Base-by-base conservation (phyloP, 2,888 invertebrate genomes). In the Drosophila paramelanica region DNA sequence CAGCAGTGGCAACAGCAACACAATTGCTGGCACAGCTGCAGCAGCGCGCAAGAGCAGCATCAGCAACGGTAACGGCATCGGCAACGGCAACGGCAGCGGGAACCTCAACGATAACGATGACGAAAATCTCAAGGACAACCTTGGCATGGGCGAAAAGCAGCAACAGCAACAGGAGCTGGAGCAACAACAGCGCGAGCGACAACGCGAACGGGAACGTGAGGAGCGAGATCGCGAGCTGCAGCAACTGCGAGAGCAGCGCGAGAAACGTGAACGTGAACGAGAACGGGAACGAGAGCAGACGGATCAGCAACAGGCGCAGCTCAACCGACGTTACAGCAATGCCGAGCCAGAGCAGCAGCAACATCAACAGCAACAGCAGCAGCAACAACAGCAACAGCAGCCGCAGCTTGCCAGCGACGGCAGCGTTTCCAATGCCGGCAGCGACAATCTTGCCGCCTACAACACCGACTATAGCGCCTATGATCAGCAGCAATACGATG, bases 51-150 rank as follows among this genome's bases (percentile, higher is more conserved):
- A 60, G 72, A 57, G 45, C 73, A 66, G 27, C 68, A 59, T 23
- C 71, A 52, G 10, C 70, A 61, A 31, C 65, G 50, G 39, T 49
- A 23, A 59, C 72, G 53, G 46, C 73, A 66, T 8, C 31, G 27
- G 27, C 69, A 57, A 45, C 57, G 60, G 57, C 53, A 79, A 69
- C 42, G 49, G 61, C 50, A 49, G 77, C 61, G 57, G 80, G 73
- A 73, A 87, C 45, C 80, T 87, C 85, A 86, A 84, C 77, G 90
- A 91, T 84, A 85, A 89, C 84, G 91, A 92, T 73, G 91, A 92
- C 78, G 92, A 92, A 84, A 92, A 92, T 84, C 89, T 90, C 90
- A 92, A 92, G 72, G 92, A 92, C 83, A 91, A 91, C 79, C 81
- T 91, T 84, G 91, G 90, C 73, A 87, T 90, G 88, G 91, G 91